Base-by-base conservation (phyloP, 2,797 vertebrate genomes). In the Pangasius sanitwongsei region DNA sequence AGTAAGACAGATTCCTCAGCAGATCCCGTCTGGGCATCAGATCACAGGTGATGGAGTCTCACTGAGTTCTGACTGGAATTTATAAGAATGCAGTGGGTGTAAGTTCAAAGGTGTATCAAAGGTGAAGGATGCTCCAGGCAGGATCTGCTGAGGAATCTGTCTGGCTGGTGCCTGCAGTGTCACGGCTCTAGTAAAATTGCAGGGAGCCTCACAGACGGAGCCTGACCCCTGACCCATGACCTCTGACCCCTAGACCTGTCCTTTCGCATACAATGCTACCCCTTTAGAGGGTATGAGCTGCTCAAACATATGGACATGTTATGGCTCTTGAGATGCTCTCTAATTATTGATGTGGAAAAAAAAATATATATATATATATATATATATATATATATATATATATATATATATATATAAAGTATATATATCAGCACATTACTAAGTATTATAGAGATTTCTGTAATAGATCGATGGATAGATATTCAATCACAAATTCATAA, bases 51-150 rank as follows among this genome's bases (percentile, higher is more conserved):
- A 74, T 57, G 83, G 63, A 34, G 84, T 84, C 86, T 86, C 41
- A 16, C 57, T 78, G 74, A 65, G 81, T 81, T 75, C 72, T 82
- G 69, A 25, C 25, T 77, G 69, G 57, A 74, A 77, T 75, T 75
- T 50, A 69, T n/a, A 70, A 85, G 84, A 90, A 89, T 88, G 80
- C 37, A 50, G n/a, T 25, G 12, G 59, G 87, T 86, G n/a, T 89
- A 88, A 61, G 83, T 82, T 80, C 70, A 88, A 88, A 34, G 37
- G 37, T 37, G 85, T 83, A 57, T 83, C 90, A 88, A 84, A 92
- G 93, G 91, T 91, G 93, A 93, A 92, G 92, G 88, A 87, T 92
- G 85, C 89, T 89, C 92, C 89, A 85, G 89, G n/a, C 61, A 59
- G 91, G 90, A 90, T 92, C 78, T 87, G 82, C 74, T 2, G 31